These are phyloP conservation scores for Pseudomyrmex pallidus DNA, from an alignment of 1,140 invertebrate species.

Conservation along the genomic window DNA sequence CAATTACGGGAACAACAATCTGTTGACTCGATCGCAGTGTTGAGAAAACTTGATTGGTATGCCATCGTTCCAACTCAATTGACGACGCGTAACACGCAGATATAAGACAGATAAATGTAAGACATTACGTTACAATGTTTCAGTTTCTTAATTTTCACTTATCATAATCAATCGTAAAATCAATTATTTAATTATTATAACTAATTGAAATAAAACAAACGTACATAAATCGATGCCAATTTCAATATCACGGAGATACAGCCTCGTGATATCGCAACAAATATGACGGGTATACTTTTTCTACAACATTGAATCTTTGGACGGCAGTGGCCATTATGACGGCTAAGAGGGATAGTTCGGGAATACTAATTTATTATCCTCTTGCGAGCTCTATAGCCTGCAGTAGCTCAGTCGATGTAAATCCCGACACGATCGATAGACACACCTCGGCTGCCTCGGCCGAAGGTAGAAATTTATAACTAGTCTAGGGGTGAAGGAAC, in stretches of 20 bases:
- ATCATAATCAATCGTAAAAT: no score
- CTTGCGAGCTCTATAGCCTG: constrained; percentile 53
- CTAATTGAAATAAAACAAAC: no score
- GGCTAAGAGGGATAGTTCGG: constrained; percentile 53
- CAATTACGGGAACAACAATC: constrained; percentile 46
- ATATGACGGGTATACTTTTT: background rate
- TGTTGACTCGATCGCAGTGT: background rate
- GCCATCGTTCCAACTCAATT: constrained; percentile 4
- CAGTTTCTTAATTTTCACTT: no score
- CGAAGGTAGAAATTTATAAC: constrained; percentile 78
- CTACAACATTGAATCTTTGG: background rate
- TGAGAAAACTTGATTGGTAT: constrained; percentile 15
- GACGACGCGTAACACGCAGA: no score
- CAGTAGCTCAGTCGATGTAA: constrained; percentile 76
- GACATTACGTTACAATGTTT: no score
- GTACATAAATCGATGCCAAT: no score
- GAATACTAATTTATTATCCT: constrained; percentile 79
- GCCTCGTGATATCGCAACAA: no score
- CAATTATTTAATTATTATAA: no score
- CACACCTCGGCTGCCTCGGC: constrained; percentile 71
- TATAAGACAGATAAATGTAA: no score
- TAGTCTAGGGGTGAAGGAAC: constrained; percentile 82
- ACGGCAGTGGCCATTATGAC: constrained; percentile 21
- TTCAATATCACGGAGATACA: no score
- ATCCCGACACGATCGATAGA: constrained; percentile 80